Base-by-base conservation (phyloP, 1,140 invertebrate species). In the Hyles vespertilio region DNA sequence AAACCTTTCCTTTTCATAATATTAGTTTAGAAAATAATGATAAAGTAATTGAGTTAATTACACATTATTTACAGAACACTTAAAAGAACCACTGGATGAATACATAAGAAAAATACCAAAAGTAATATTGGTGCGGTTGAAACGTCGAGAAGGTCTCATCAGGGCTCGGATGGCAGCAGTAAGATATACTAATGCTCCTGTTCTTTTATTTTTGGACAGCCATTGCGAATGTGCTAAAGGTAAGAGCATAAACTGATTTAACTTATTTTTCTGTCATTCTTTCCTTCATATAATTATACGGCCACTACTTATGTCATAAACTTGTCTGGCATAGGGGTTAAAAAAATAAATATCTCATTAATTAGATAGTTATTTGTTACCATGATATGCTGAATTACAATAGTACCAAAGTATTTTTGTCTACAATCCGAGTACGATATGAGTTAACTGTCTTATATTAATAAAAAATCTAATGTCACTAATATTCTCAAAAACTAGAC, bases 181-280 rank as follows among this genome's bases (percentile, higher is more conserved):
- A 6, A 59, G 58, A 52, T 33, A 74, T 9, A 58, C 70, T 4
- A 65, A 60, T 7, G 56, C 63, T 1, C 61, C 68, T 3, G 69
- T 79, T 32, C 36, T 76, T 12, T 61, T 74, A 0, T 79, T 69
- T 53, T 51, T 79, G 34, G 76, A 79, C 50, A 76, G 76, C 34
- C 76, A 79, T 51, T 76, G 73, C 32, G 76, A 79, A 67, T 74
- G 71, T 51, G 59, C 70, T 49, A 44, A 61, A 69, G 76, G 76
- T 76, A 62, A 63, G 22, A 22, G 22, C 22, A 22, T 22, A 22
- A 22, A 22, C 22, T 22, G 22, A 22, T 22, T 22, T 22, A 22
- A 22, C 22, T 22, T 22, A 22, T 22, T 22, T 22, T 22, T 22
- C 22, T 22, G 22, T 22, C 22, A 22, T 22, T 22, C 22, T 22